Evolutionary conservation across 2,888 invertebrate species (phyloP).

Genomic region (Ischnus inquisitorius): DNA sequence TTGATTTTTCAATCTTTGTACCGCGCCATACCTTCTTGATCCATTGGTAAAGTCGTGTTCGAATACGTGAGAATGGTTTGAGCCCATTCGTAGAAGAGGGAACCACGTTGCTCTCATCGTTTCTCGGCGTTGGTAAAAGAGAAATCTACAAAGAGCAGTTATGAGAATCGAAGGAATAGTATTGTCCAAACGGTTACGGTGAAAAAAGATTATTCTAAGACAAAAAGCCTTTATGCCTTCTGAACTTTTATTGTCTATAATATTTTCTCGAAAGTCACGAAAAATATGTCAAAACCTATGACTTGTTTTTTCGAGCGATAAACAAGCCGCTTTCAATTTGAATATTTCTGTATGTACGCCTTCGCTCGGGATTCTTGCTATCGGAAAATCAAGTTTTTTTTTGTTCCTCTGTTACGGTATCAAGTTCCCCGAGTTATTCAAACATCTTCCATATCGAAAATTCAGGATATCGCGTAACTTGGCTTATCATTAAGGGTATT

Average conservation of each 20-base stretch:
- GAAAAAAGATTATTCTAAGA: not conserved
- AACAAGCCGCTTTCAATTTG: conserved; percentile 58
- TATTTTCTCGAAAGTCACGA: not conserved
- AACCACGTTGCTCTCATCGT: not conserved
- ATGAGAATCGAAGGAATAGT: not conserved
- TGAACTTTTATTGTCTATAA: not conserved
- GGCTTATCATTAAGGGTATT: conserved; percentile 4
- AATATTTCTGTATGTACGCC: conserved; percentile 66
- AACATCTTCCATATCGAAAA: conserved; percentile 6
- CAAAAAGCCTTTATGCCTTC: not conserved
- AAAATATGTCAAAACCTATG: not conserved
- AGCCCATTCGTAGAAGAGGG: not conserved
- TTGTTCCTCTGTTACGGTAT: not conserved
- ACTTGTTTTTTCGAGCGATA: conserved; percentile 19
- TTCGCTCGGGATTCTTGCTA: not conserved
- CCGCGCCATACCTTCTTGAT: not conserved
- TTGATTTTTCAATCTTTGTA: not conserved
- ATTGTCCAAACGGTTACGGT: conserved; percentile 11
- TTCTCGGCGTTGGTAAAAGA: conserved; percentile 8
- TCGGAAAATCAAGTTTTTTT: not conserved
- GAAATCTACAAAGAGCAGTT: not conserved
- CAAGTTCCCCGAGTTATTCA: not conserved
- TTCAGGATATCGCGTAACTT: conserved; percentile 12
- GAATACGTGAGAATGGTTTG: conserved; percentile 3
- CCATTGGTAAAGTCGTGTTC: not conserved